phyloP scores from a whole-genome alignment of 2,888 invertebrate genomes.

The Sabatieria punctata region DNA sequence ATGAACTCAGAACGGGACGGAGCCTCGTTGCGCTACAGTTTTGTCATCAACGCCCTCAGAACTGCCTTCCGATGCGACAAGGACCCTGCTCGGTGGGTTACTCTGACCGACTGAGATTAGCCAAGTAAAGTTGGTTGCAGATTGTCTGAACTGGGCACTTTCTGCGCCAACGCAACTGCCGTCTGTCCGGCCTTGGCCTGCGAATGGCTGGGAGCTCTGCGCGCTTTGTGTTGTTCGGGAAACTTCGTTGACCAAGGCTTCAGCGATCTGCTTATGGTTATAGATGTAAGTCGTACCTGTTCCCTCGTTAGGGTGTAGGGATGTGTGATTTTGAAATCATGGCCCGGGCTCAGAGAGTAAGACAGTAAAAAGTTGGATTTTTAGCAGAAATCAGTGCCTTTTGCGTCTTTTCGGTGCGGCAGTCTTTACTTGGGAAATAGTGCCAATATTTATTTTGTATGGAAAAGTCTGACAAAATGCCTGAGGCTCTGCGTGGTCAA shows the following conservation, averaged over 20 bases:
- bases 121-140: conserved; percentile 51
- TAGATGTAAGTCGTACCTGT: conserved; percentile 51
- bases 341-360: too few species aligned
- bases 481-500: too few species aligned
- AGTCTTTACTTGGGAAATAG: too few species aligned
- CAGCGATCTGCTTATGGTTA: conserved; percentile 65
- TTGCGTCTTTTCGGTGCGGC: too few species aligned
- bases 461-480: too few species aligned
- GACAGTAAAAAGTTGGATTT: too few species aligned
- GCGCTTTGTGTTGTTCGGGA: conserved; percentile 69
- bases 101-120: neutral
- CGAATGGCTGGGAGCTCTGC: conserved; percentile 87
- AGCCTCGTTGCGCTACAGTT: conserved; percentile 74
- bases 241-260: conserved; percentile 52
- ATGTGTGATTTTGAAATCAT: too few species aligned
- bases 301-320: too few species aligned
- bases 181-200: conserved; percentile 76
- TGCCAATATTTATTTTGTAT: too few species aligned
- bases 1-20: conserved; percentile 45
- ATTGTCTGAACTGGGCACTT: conserved; percentile 79
- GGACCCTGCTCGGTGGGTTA: conserved; percentile 41
- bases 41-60: conserved; percentile 84
- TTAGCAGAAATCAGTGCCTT: too few species aligned
- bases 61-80: conserved; percentile 51
- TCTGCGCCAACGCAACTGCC: conserved; percentile 92